phyloP scores from a whole-genome alignment of 2,888 invertebrate genomes.

The Cerastoderma edule region DNA sequence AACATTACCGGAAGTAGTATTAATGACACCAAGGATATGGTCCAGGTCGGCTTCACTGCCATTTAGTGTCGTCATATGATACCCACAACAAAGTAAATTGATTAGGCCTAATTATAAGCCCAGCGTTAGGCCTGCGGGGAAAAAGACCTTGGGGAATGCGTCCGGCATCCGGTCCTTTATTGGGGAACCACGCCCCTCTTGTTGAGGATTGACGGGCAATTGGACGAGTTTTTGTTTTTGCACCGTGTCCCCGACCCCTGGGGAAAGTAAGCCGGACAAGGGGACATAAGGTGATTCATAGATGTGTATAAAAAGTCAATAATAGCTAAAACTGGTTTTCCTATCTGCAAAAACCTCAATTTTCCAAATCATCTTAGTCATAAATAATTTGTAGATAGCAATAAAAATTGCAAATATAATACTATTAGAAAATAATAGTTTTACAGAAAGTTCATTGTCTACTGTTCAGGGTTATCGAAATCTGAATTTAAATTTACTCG shows the following conservation, averaged over 20 bases:
- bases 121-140: slow-evolving; percentile 19
- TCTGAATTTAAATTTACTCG: too few relatives aligned
- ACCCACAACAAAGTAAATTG: slow-evolving; percentile 59
- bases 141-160: slow-evolving; percentile 17
- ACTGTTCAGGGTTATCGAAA: too few relatives aligned
- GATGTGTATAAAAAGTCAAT: background rate
- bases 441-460: too few relatives aligned
- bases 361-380: too few relatives aligned
- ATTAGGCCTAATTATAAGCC: slow-evolving; percentile 56
- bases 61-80: slow-evolving; percentile 43
- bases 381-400: too few relatives aligned
- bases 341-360: too few relatives aligned
- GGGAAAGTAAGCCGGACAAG: background rate
- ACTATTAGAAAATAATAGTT: too few relatives aligned
- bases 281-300: background rate
- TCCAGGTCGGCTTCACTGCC: slow-evolving; percentile 18
- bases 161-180: slow-evolving; percentile 55
- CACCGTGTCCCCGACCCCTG: slow-evolving; percentile 3
- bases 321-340: too few relatives aligned
- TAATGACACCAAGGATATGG: slow-evolving; percentile 26
- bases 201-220: slow-evolving; percentile 25
- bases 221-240: slow-evolving; percentile 16
- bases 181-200: slow-evolving; percentile 40
- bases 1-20: too few relatives aligned
- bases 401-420: too few relatives aligned